Conservation (phyloP, 2,113 vertebrate genomes). For the Tenebrosternarchus preto region DNA sequence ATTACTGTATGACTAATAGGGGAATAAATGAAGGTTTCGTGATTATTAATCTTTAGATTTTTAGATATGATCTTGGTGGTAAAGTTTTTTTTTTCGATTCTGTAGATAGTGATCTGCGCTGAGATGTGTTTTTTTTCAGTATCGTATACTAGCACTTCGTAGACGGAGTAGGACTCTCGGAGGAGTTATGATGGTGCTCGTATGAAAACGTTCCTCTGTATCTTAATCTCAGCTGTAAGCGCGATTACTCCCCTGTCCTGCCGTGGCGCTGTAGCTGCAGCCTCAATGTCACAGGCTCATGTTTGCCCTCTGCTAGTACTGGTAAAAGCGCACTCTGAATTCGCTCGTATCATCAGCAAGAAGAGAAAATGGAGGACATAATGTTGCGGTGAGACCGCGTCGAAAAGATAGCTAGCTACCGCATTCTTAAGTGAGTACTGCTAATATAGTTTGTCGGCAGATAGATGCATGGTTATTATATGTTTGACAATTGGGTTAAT, state of each 20-base stretch:
- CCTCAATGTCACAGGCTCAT: neutral
- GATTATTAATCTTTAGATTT: too few species aligned
- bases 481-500: neutral
- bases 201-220: too few species aligned
- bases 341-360: conserved; percentile 11
- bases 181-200: too few species aligned
- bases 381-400: conserved; percentile 29
- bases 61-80: too few species aligned
- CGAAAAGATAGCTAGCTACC: neutral
- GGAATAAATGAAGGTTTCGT: too few species aligned
- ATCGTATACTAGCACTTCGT: too few species aligned
- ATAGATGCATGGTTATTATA: neutral
- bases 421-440: conserved; percentile 39
- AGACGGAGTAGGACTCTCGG: too few species aligned
- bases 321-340: neutral
- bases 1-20: too few species aligned
- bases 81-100: too few species aligned
- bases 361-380: conserved; percentile 54
- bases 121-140: too few species aligned
- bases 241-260: neutral
- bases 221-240: too few species aligned
- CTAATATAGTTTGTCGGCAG: neutral
- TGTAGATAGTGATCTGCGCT: too few species aligned
- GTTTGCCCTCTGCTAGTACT: neutral
- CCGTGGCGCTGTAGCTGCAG: neutral